Base-by-base conservation (phyloP, 2,888 invertebrate species). In the Caenorhabditis sp. region DNA sequence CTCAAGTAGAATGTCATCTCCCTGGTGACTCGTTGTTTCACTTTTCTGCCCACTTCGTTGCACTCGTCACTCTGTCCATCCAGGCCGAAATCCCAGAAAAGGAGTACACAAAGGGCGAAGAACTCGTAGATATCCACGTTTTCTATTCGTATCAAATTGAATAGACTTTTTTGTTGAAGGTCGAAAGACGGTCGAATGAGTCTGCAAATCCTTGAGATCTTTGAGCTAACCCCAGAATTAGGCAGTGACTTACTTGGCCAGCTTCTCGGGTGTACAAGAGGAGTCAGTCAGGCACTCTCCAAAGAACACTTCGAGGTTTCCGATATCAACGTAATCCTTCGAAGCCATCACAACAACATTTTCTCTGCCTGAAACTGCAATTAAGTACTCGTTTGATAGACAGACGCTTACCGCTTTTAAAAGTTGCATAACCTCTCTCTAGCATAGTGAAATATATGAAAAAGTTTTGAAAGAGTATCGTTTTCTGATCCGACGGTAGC, bases 21-120 rank as follows among this genome's bases (percentile, higher is more conserved):
- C 17, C 73, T 35, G 11, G 66, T 35, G 1, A 79, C 72, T 17
- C 58, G 35, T n/a, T 76, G 63, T 5, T 76, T 71, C 3, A 73
- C 65, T 24, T 39, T 37, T 30, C 62, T 35, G 7, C 73, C 65
- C 8, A 74, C 70, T 30, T 61, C 58, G 52, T 77, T 77, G 27
- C 73, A 74, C 11, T 68, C 73, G 39, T 70, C 71, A 1, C 59
- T 26, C 24, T 77, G 71, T 9, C 77, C 79, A 37, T 79, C 76
- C 22, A 79, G 30, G 55, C 79, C 79, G 27, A 74, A 73, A 56
- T 79, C 77, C 79, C 79, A 79, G 17, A 79, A 66, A 11, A 71
- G 45, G 37, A 77, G 56, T 9, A 58, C 63, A 24, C 73, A 77
- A 1, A 77, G 37, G 2, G 74, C 71, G 24, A 74, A 76, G 46